Evolutionary conservation across 2,113 vertebrate genomes (phyloP), one percentile per base, ranked within the genome.

Genomic region (Ceuthmochares aereus): DNA sequence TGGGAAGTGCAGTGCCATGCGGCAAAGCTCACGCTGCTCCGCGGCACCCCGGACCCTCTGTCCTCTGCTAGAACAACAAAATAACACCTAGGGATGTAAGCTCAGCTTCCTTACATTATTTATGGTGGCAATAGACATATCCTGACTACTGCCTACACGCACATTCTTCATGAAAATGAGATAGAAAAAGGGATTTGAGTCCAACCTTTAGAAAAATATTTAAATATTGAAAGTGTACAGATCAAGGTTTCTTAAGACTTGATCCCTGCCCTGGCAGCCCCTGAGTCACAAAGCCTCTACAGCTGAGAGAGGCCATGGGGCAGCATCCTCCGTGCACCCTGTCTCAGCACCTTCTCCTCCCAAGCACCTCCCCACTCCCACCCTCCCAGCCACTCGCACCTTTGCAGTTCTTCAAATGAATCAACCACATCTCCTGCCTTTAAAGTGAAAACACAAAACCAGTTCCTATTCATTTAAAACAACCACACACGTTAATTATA

Each of bases 401-500:
- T 15, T 36, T 40, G 25, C 29, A 5, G 55, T 12, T 80, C 69
- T 69, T 74, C 56, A 49, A 32, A 49, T 20, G 62, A 83, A 52
- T 22, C 59, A 60, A 52, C 8, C 26, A 59, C 86, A 76, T 37
- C 40, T 59, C 37, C 55, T 12, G 32, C 43, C 43, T 82, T 64
- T 58, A 36, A 84, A 87, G 69, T n/a, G n/a, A 90, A 87, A 84
- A 83, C 40, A 32, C 62, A 82, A 79, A 94, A 26, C 84, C 75
- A 34, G 63, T 54, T 90, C 79, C 80, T 68, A n/a, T 62, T 73
- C 14, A 84, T 77, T 92, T 91, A 68, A 67, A 95, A 88, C 87
- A 78, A 78, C 87, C 51, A 59, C 85, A 91, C 43, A 40, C 16
- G 23, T 94, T 92, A 87, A 97, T 97, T 95, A 95, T 17, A 97